Percentiles rank a stretch among this genome's conserved stretches.
Evolutionary conservation across 1,140 invertebrate species (phyloP).

Genomic region (Drosophila ironensis): DNA sequence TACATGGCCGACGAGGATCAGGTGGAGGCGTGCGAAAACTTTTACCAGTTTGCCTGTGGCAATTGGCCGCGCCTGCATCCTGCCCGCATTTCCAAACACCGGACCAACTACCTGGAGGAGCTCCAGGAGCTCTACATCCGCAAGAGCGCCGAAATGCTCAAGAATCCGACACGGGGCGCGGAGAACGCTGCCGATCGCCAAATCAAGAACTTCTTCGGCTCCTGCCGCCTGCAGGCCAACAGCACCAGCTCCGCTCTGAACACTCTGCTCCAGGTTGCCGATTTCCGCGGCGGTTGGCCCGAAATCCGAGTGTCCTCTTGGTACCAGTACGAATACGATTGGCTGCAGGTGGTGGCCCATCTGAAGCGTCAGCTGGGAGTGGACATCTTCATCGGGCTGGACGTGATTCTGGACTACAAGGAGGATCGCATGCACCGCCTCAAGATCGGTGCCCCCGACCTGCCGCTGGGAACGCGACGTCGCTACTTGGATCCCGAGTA

Average conservation of each 20-base stretch:
- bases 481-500: slow-evolving; percentile 42
- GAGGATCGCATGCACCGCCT: slow-evolving; percentile 67
- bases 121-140: slow-evolving; percentile 82
- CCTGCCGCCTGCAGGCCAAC: slow-evolving; percentile 86
- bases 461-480: slow-evolving; percentile 47
- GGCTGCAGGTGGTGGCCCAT: slow-evolving; percentile 60
- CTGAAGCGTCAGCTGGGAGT: slow-evolving; percentile 63
- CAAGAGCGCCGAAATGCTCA: slow-evolving; percentile 70
- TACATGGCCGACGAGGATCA: slow-evolving; percentile 88
- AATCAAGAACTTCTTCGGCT: slow-evolving; percentile 91
- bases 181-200: slow-evolving; percentile 82
- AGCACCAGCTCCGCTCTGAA: slow-evolving; percentile 34
- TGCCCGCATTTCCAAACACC: slow-evolving; percentile 82
- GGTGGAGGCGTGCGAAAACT: slow-evolving; percentile 91
- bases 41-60: slow-evolving; percentile 86
- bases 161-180: slow-evolving; percentile 21
- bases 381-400: slow-evolving; percentile 67
- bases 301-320: slow-evolving; percentile 55
- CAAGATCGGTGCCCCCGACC: slow-evolving; percentile 63
- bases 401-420: slow-evolving; percentile 66
- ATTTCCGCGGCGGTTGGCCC: slow-evolving; percentile 73
- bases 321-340: slow-evolving; percentile 74
- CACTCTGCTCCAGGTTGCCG: slow-evolving; percentile 48
- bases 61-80: slow-evolving; percentile 85
- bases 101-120: slow-evolving; percentile 90